Conservation (phyloP, 2,113 vertebrate species). For the Pithys albifrons region DNA sequence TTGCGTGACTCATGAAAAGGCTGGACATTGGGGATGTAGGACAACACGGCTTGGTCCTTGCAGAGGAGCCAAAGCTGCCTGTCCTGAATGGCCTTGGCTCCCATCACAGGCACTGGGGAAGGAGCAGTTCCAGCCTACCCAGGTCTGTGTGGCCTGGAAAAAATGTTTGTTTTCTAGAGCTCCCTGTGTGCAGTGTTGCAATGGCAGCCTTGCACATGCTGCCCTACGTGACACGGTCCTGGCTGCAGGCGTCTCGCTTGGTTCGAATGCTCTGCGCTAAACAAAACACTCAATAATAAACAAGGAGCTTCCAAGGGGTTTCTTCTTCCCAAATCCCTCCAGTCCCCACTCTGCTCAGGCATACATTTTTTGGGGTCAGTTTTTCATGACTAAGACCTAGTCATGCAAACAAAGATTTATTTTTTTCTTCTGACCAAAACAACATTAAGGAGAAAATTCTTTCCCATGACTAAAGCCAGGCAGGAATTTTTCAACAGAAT, state of each 20-base stretch:
- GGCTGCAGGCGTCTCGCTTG: rapidly evolving
- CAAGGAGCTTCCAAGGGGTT: not conserved
- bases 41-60: rapidly evolving
- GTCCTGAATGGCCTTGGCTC: not conserved
- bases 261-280: not conserved
- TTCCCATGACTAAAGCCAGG: conserved; percentile 43
- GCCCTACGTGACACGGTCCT: rapidly evolving
- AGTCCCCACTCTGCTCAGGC: not conserved
- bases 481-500: not conserved
- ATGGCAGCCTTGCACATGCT: not conserved
- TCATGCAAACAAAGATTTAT: conserved; percentile 62
- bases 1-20: not conserved
- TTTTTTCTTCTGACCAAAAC: conserved; percentile 56
- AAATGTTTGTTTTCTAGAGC: not conserved
- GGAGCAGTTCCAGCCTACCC: not conserved
- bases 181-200: not conserved
- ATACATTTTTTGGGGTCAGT: conserved; percentile 30
- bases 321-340: not conserved
- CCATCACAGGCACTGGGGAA: rapidly evolving
- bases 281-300: not conserved
- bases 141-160: not conserved
- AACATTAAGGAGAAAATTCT: conserved; percentile 50
- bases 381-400: conserved; percentile 64
- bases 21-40: not conserved
- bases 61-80: not conserved